Evolutionary conservation across 2,888 invertebrate genomes (phyloP).

Genomic region (Cantharis nigra): DNA sequence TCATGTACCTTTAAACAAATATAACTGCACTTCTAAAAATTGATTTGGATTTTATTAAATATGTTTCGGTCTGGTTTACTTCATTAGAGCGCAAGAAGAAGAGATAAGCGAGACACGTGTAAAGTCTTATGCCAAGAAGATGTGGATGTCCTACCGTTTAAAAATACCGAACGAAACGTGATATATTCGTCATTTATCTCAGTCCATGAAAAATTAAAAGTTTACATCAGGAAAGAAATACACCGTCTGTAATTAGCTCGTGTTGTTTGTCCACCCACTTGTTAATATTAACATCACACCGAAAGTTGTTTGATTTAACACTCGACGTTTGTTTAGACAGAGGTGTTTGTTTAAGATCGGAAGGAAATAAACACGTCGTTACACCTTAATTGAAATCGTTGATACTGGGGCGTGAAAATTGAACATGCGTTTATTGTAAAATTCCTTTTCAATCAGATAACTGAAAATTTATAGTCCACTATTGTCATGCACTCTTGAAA

Average conservation of each 20-base stretch:
- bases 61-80: slow-evolving; percentile 10
- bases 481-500: neutral
- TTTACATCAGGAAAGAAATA: slow-evolving; percentile 10
- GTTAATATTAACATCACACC: slow-evolving; percentile 15
- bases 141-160: slow-evolving; percentile 10
- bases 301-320: slow-evolving; percentile 11
- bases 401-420: neutral
- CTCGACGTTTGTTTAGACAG: slow-evolving; percentile 8
- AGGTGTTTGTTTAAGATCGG: slow-evolving; percentile 13
- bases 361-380: slow-evolving; percentile 5
- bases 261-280: slow-evolving; percentile 20
- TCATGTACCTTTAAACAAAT: neutral
- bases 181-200: slow-evolving; percentile 16
- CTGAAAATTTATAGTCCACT: neutral
- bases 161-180: slow-evolving; percentile 17
- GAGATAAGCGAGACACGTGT: neutral
- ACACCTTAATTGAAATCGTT: neutral
- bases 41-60: neutral
- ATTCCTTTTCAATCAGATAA: neutral
- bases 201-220: slow-evolving; percentile 11
- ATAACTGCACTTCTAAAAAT: neutral
- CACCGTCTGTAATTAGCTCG: slow-evolving; percentile 14
- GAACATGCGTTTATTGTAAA: neutral
- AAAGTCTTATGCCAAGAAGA: neutral
- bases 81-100: slow-evolving; percentile 4